Base-by-base conservation (phyloP, 2,888 invertebrate species). In the Nymphalis c-album region DNA sequence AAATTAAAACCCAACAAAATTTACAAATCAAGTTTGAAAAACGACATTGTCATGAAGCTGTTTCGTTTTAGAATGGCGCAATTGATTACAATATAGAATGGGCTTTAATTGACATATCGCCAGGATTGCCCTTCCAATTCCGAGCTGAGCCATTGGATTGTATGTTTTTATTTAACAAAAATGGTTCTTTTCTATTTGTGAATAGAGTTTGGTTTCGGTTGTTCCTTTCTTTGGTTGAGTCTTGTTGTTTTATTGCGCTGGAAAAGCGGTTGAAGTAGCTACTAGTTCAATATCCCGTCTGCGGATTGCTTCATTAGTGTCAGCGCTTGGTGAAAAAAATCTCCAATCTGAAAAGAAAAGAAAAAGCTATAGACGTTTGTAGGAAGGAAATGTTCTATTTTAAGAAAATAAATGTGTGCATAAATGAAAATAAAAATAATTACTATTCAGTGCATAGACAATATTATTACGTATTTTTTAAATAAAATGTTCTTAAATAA, bases 261-360 rank as follows among this genome's bases (percentile, higher is more conserved):
- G 78, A 80, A 83, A 82, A 83, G 81, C 77, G 79, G 80, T 79
- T 84, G 78, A 80, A 87, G 84, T 81, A 82, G 83, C 81, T 82
- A 83, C 88, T 87, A 87, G 83, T 88, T 78, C 87, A 91, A 91
- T 91, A 90, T 91, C 88, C 91, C 85, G 86, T 77, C 81, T 83
- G 85, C 78, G 88, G 90, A 91, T 90, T 90, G 90, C 88, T 90
- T 91, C 90, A 91, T 91, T 90, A 92, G 86, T 79, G 80, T 76
- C 83, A 82, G 80, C 84, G 87, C 88, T 86, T 88, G 84, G 80
- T 83, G 85, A 76, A 81, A 85, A 83, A 83, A 84, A 78, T 81
- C 84, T 85, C 81, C 85, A 80, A 85, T 81, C 88, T 88, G 88
- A 70, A 88, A 88, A 86, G 81, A 89, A 84, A 84, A 82, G 77